Percentiles rank a stretch among this genome's conserved stretches.
Evolutionary conservation across 1,140 invertebrate genomes (phyloP).

Genomic region (Portunus trituberculatus): DNA sequence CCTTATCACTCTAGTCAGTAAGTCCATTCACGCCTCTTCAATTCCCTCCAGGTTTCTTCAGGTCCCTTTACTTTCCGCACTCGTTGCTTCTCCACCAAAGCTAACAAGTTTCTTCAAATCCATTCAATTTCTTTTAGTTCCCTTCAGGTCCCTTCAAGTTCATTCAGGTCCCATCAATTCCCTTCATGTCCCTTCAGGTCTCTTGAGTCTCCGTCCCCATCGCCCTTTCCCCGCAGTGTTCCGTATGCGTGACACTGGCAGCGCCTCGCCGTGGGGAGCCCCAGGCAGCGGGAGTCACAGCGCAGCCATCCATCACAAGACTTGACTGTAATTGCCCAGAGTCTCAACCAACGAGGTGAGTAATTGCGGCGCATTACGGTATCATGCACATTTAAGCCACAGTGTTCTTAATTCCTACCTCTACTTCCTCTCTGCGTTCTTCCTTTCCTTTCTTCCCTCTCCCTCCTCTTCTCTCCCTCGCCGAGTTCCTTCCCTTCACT

Average conservation of each 20-base stretch:
- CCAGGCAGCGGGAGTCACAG: neutral
- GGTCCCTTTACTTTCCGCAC: neutral
- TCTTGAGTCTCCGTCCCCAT: neutral
- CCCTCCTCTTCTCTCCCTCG: neutral
- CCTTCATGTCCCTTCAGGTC: neutral
- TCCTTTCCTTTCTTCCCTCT: neutral
- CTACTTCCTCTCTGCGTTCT: neutral
- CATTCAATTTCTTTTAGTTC: too few species aligned
- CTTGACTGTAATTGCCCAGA: neutral
- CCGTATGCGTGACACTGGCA: neutral
- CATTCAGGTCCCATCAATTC: neutral
- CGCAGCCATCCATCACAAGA: neutral
- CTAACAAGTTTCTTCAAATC: too few species aligned
- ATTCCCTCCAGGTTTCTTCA: too few species aligned
- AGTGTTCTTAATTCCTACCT: neutral
- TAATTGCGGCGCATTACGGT: neutral
- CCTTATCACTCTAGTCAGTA: too few species aligned
- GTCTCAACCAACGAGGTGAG: neutral
- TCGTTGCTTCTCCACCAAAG: neutral
- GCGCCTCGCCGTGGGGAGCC: neutral
- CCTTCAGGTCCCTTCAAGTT: neutral
- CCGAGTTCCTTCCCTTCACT: neutral
- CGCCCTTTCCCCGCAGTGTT: neutral
- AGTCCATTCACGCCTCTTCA: too few species aligned
- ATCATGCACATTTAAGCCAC: slow-evolving; percentile 4